Evolutionary conservation across 1,140 invertebrate genomes (phyloP).

Genomic region (Pseudomyrmex sp.): DNA sequence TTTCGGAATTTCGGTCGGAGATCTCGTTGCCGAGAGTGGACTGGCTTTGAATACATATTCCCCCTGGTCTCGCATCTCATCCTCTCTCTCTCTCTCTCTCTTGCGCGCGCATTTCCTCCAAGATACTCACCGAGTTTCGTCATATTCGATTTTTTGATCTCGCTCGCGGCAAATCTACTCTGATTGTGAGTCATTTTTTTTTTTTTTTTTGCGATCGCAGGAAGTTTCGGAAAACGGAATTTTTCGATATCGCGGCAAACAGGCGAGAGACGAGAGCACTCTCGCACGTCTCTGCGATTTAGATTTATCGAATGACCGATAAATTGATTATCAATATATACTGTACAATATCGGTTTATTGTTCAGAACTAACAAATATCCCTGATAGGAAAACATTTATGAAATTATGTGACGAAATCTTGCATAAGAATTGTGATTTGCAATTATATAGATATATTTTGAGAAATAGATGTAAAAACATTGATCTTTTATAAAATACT

Average conservation of each 20-base stretch:
- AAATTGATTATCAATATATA: slow-evolving; percentile 2
- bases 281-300: background rate
- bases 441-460: too few species aligned
- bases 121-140: slow-evolving; percentile 11
- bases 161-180: background rate
- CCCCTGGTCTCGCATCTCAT: background rate
- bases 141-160: slow-evolving; percentile 10
- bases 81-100: too few species aligned
- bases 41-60: slow-evolving; percentile 65
- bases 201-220: background rate
- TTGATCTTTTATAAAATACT: too few species aligned
- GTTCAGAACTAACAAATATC: background rate
- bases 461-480: too few species aligned
- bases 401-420: too few species aligned
- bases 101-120: background rate
- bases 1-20: slow-evolving; percentile 65
- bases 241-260: background rate
- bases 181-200: background rate
- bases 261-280: background rate
- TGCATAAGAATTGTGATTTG: too few species aligned
- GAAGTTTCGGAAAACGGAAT: background rate
- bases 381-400: too few species aligned
- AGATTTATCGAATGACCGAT: too few species aligned
- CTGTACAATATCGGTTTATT: background rate
- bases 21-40: slow-evolving; percentile 41